phyloP scores from a whole-genome alignment of 2,113 vertebrate species.

The Pteruthius melanotis region DNA sequence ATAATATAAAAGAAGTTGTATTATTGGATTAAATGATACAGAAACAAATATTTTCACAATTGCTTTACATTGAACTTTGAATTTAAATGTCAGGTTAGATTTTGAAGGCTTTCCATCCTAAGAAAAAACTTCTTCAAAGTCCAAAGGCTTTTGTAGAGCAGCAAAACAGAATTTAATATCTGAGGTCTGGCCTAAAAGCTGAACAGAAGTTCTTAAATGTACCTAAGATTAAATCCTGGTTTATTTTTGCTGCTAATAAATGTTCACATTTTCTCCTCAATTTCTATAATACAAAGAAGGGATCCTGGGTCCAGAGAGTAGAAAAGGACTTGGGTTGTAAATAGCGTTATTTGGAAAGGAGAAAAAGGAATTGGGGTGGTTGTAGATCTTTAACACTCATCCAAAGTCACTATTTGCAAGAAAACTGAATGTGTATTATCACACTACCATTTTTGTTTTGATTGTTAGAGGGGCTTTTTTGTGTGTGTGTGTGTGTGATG shows the following conservation, averaged over 20 bases:
- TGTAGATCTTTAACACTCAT: neutral
- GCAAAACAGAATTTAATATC: neutral
- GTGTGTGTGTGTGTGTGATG: rapidly evolving
- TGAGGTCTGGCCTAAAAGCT: neutral
- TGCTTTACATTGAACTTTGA: neutral
- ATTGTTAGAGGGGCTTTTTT: neutral
- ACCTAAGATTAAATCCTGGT: neutral
- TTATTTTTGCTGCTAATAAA: neutral
- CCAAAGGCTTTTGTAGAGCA: neutral
- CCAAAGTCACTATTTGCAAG: neutral
- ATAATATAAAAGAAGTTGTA: neutral
- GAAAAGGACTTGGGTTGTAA: rapidly evolving
- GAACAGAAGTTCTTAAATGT: neutral
- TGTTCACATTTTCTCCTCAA: neutral
- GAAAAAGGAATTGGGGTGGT: neutral
- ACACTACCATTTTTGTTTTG: neutral
- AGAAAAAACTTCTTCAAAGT: neutral
- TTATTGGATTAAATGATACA: neutral
- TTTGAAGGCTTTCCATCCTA: neutral
- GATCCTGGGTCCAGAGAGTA: neutral
- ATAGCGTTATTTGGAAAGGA: neutral
- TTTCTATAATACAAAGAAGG: neutral
- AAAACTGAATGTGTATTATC: neutral
- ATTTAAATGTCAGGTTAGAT: neutral
- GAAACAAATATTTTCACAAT: neutral